These are phyloP conservation scores for Diploptera punctata DNA, from an alignment of 2,888 invertebrate species.

Conservation along the genomic window DNA sequence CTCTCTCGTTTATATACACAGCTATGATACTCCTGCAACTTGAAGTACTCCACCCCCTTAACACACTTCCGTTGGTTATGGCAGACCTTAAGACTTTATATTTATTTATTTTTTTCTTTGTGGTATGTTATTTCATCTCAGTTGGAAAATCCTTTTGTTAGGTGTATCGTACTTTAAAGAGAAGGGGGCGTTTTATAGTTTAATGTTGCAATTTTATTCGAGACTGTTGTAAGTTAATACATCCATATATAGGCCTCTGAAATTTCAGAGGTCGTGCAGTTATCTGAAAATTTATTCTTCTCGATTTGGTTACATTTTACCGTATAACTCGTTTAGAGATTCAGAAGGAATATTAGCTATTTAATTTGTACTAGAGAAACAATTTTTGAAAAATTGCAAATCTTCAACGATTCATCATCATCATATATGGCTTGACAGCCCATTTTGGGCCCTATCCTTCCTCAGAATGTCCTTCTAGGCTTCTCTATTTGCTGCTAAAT, in stretches of 20 bases:
- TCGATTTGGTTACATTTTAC: not conserved
- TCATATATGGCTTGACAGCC: too few relatives aligned
- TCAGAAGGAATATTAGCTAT: too few relatives aligned
- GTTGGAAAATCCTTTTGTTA: constrained; percentile 35
- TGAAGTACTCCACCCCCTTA: not conserved
- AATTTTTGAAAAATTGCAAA: too few relatives aligned
- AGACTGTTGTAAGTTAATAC: not conserved
- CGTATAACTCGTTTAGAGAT: too few relatives aligned
- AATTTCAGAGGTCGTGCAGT: not conserved
- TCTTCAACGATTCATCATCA: too few relatives aligned
- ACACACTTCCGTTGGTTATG: constrained; percentile 9
- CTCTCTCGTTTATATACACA: constrained; percentile 21
- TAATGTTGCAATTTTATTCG: not conserved
- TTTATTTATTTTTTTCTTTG: constrained; percentile 1
- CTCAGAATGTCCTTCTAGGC: too few relatives aligned
- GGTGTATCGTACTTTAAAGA: constrained; percentile 30
- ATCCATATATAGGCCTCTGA: not conserved
- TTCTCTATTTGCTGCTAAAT: too few relatives aligned
- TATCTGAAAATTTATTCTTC: too few relatives aligned
- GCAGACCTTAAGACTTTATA: constrained; percentile 21
- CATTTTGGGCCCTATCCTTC: too few relatives aligned
- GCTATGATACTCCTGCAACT: not conserved
- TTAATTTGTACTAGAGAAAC: too few relatives aligned
- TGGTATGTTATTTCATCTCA: constrained; percentile 19
- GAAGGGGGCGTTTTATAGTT: not conserved